These are phyloP conservation scores for Sebastes trivittatus DNA, from an alignment of 2,797 vertebrate species.

Conservation along the genomic window DNA sequence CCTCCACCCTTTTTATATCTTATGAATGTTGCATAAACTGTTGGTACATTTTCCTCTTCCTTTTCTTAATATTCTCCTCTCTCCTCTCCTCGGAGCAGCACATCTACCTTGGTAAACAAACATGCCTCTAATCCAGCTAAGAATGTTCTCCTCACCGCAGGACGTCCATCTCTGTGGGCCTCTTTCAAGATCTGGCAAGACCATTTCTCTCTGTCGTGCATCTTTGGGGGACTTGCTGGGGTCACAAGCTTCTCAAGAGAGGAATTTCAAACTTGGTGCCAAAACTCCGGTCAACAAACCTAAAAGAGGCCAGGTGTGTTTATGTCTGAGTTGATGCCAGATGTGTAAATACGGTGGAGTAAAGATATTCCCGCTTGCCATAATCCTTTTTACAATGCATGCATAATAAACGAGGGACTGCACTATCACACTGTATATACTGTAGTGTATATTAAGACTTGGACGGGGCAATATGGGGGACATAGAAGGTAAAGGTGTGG, in stretches of 20 bases:
- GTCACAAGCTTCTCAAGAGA: slow-evolving; percentile 30
- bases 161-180: slow-evolving; percentile 49
- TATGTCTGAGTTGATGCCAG: slow-evolving; percentile 15
- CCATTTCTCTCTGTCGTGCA: slow-evolving; percentile 34
- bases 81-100: slow-evolving; percentile 37
- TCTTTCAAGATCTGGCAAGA: slow-evolving; percentile 49
- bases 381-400: slow-evolving; percentile 1
- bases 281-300: slow-evolving; percentile 38
- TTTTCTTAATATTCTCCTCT: slow-evolving; percentile 35
- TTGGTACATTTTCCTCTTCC: slow-evolving; percentile 8
- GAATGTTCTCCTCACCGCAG: slow-evolving; percentile 71
- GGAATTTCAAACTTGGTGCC: slow-evolving; percentile 31
- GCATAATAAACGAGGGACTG: not conserved
- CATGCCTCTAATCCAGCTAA: slow-evolving; percentile 71
- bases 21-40: slow-evolving; percentile 43
- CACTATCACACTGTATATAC: not conserved
- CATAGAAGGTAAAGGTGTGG: not conserved
- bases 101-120: slow-evolving; percentile 70
- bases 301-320: slow-evolving; percentile 37
- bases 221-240: slow-evolving; percentile 33
- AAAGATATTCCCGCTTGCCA: not conserved
- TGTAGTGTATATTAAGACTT: not conserved
- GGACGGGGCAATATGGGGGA: not conserved
- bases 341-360: slow-evolving; percentile 5
- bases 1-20: slow-evolving; percentile 28